Evolutionary conservation across 2,888 invertebrate species (phyloP).

Genomic region (Agrochola circellaris): DNA sequence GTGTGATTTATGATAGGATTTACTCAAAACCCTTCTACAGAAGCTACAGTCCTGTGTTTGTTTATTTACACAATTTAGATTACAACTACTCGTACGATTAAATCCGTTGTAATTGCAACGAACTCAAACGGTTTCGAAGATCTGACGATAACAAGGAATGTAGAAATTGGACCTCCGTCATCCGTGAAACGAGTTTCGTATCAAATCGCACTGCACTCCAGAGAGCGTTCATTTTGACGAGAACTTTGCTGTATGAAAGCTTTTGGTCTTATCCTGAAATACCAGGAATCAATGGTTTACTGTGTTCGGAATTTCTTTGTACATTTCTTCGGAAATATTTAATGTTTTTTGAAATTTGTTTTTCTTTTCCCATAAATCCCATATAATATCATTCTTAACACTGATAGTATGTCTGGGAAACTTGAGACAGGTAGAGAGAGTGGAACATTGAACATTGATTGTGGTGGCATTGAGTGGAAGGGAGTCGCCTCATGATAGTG

Average conservation of each 20-base stretch:
- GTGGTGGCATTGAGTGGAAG: background rate
- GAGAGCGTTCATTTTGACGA: constrained; percentile 24
- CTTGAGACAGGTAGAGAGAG: background rate
- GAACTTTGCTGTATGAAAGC: constrained; percentile 20
- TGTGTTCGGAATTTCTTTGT: background rate
- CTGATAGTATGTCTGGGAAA: background rate
- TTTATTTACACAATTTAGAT: constrained; percentile 23
- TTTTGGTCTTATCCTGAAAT: constrained; percentile 13
- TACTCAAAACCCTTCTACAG: constrained; percentile 2
- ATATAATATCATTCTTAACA: background rate
- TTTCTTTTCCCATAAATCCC: background rate
- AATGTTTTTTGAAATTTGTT: background rate
- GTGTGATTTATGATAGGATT: constrained; percentile 7
- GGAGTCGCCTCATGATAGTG: background rate
- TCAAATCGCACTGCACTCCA: constrained; percentile 46
- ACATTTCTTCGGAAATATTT: background rate
- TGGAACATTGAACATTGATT: no score
- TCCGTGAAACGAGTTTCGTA: constrained; percentile 55
- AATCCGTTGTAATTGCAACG: constrained; percentile 49
- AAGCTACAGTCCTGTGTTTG: background rate
- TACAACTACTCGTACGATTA: constrained; percentile 6
- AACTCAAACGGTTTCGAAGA: constrained; percentile 48
- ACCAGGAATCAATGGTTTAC: constrained; percentile 10
- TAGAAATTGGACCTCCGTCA: constrained; percentile 57
- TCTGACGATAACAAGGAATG: constrained; percentile 56